phyloP scores from a whole-genome alignment of 2,797 vertebrate species.

The Hapalemur alaotrensis region DNA sequence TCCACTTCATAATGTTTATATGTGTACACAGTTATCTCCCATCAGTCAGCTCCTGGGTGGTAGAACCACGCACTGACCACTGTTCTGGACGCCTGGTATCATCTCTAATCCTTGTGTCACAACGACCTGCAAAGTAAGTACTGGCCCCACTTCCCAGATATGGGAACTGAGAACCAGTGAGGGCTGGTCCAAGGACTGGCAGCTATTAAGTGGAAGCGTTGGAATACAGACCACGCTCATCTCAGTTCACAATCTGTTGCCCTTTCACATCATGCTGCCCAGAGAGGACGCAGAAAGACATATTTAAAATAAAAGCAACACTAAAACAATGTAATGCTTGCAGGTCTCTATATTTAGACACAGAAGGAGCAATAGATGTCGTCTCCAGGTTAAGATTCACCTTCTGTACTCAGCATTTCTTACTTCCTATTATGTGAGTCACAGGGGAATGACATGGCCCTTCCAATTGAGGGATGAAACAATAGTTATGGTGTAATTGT shows the following conservation, averaged over 20 bases:
- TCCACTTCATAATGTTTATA: not conserved
- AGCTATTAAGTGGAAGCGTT: not conserved
- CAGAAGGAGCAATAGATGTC: not conserved
- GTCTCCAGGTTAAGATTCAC: not conserved
- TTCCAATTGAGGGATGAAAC: not conserved
- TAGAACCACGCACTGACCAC: too few relatives aligned
- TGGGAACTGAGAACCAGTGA: not conserved
- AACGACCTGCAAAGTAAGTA: not conserved
- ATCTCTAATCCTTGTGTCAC: not conserved
- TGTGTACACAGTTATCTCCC: not conserved
- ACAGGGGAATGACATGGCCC: not conserved
- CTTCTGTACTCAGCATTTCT: not conserved
- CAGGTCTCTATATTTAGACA: not conserved
- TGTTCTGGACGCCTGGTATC: accelerated
- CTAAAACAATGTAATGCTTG: not conserved
- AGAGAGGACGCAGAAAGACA: not conserved
- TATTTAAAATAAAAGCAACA: not conserved
- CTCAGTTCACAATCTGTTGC: not conserved
- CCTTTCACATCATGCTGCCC: not conserved
- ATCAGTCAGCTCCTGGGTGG: not conserved
- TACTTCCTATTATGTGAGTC: not conserved
- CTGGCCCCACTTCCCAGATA: not conserved
- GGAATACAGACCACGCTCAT: not conserved
- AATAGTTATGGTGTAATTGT: not conserved
- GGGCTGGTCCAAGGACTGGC: too few relatives aligned